Percentiles rank a stretch among this genome's conserved stretches.
These are phyloP conservation scores for Gadus macrocephalus DNA, from an alignment of 2,113 vertebrate genomes.

Conservation along the genomic window DNA sequence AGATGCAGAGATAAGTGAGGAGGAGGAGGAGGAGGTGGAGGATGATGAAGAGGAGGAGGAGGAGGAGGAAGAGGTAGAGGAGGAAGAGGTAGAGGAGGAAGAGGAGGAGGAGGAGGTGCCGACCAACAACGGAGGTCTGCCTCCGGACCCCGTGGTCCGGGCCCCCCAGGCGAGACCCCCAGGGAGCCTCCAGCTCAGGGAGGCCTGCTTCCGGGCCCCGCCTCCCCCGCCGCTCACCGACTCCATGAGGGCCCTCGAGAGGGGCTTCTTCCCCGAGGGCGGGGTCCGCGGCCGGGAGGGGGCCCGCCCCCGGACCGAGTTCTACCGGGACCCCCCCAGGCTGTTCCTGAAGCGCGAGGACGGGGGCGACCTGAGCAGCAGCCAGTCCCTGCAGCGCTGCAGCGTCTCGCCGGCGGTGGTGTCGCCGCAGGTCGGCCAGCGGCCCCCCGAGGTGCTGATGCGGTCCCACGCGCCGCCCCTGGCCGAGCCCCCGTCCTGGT, in stretches of 20 bases:
- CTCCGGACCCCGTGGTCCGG: slow-evolving; percentile 32
- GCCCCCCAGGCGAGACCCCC: background rate
- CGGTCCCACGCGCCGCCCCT: slow-evolving; percentile 38
- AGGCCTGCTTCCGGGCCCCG: slow-evolving; percentile 40
- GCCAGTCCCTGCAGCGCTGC: slow-evolving; percentile 41
- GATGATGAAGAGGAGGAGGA: slow-evolving; percentile 15
- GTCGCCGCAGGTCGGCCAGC: slow-evolving; percentile 46
- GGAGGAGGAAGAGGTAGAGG: slow-evolving; percentile 43
- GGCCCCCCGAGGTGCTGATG: slow-evolving; percentile 57
- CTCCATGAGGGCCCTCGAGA: slow-evolving; percentile 60
- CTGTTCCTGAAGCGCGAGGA: slow-evolving; percentile 61
- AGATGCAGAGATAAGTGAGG: slow-evolving; percentile 10
- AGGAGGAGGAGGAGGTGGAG: slow-evolving; percentile 31
- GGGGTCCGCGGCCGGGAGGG: slow-evolving; percentile 54
- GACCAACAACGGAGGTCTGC: slow-evolving; percentile 43
- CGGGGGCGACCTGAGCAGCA: slow-evolving; percentile 45
- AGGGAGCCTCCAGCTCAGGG: slow-evolving; percentile 48
- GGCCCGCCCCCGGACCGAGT: slow-evolving; percentile 61
- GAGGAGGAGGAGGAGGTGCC: slow-evolving; percentile 51
- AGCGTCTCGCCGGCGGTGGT: slow-evolving; percentile 55
- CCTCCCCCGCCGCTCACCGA: slow-evolving; percentile 35
- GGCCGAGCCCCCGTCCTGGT: slow-evolving; percentile 49
- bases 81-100: slow-evolving; percentile 25
- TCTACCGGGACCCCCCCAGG: slow-evolving; percentile 60
- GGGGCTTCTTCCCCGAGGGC: slow-evolving; percentile 45